Evolutionary conservation across 2,888 invertebrate genomes (phyloP), one percentile per base, ranked within the genome.

Genomic region (Oasisia sp.): DNA sequence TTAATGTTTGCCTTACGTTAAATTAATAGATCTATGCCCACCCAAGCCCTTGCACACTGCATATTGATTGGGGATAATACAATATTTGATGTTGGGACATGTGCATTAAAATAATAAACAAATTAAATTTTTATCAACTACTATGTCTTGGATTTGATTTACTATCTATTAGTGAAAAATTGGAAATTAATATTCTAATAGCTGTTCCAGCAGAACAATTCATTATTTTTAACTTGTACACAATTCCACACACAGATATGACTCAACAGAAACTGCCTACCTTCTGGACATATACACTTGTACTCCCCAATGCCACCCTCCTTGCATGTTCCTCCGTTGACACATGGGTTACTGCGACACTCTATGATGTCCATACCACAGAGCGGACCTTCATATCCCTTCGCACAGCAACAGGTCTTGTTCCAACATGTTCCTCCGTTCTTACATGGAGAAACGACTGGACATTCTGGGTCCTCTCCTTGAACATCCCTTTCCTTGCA

Each of bases 311-410:
- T n/a, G 19, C 12, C 38, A 38, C 38, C 38, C 7, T 91, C 91
- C 19, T 27, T 91, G 32, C 91, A 91, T 44, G 50, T 44, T 32
- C 91, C 91, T 91, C 91, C 91, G 32, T 91, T 91, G 50, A 45
- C 32, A 45, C 91, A 91, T 32, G 91, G 91, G 8, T 8, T n/a
- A 50, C 91, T 91, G 14, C 11, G 14, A 91, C 91, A 91, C 56
- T 91, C 91, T 12, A 91, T 44, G 19, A 91, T 91, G 32, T 91
- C 56, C 45, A 4, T 50, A 19, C 45, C n/a, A 91, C 91, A 91
- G 27, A 45, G 32, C 14, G 7, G 3, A n/a, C 91, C 91, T 44
- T 44, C 56, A 9, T 50, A 91, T 50, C 91, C 91, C 44, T 32
- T 4, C 32, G 32, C 50, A 50, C 91, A 91, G 9, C 91, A 91